Base-by-base conservation (phyloP, 2,797 vertebrate species). In the Chromobotia macracanthus region DNA sequence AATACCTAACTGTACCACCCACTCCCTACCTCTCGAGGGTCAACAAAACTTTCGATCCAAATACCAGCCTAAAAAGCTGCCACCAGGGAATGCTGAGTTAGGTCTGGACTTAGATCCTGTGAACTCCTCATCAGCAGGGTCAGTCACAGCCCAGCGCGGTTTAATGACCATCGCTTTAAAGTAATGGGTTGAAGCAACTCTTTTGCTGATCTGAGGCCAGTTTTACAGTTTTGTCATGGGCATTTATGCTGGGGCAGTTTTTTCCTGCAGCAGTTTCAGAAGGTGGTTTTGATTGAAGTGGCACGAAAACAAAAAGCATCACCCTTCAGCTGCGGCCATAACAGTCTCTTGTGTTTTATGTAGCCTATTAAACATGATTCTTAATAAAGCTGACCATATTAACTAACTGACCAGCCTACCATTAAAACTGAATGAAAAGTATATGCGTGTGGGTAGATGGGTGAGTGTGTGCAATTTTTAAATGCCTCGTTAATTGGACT, bases 331-430 rank as follows among this genome's bases (percentile, higher is more conserved):
- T 44, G 66, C 15, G 21, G 41, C 31, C 46, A 50, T 72, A 67
- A 67, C 58, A 83, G 76, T 80, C 60, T n/a, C 51, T 72, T 51
- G 12, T 44, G 51, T 72, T 80, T 65, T 74, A 80, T 70, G 53
- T 69, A 71, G 72, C 41, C 51, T 60, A 75, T 83, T 83, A 82
- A 83, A 74, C 75, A 12, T 63, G 65, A 83, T 64, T 77, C 67
- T 66, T 60, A 56, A 65, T 77, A 79, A 81, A 74, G 53, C 60
- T 77, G 77, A 77, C 38, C 51, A 58, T 81, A 76, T 83, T 73
- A 76, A 71, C 79, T 75, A 69, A 75, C 71, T 83, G 71, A 83
- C 75, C 79, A 73, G 38, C 61, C 75, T 73, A 69, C 67, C 72
- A 70, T 81, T 83, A 81, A 83, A 81, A 51, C n/a, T 4, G 15